Percentiles rank a stretch among this genome's conserved stretches.
phyloP scores from a whole-genome alignment of 2,888 invertebrate genomes.

The Dromius quadrimaculatus region DNA sequence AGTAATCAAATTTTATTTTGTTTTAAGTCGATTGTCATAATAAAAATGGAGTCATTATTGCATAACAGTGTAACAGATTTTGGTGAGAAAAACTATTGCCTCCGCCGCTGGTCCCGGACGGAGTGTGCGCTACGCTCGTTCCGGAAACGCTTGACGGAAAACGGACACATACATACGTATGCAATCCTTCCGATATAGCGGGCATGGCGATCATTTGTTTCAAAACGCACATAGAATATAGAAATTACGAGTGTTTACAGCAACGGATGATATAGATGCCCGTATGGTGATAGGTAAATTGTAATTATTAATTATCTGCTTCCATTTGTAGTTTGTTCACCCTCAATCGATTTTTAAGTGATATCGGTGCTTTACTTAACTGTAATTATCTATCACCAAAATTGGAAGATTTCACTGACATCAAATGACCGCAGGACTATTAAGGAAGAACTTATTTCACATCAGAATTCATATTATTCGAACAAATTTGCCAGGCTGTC shows the following conservation, averaged over 20 bases:
- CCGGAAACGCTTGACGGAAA: slow-evolving; percentile 36
- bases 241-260: slow-evolving; percentile 1
- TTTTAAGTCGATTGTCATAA: too few species aligned
- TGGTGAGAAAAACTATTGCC: too few species aligned
- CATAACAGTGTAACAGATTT: too few species aligned
- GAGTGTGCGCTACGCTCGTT: neutral
- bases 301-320: slow-evolving; percentile 46
- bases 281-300: slow-evolving; percentile 42
- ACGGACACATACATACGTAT: slow-evolving; percentile 3
- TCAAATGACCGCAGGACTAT: too few species aligned
- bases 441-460: too few species aligned
- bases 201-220: neutral
- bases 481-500: too few species aligned
- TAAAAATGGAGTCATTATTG: too few species aligned
- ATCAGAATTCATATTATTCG: too few species aligned
- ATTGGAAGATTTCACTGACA: too few species aligned
- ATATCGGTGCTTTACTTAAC: neutral
- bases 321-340: slow-evolving; percentile 41
- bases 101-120: slow-evolving; percentile 3
- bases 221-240: neutral
- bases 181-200: neutral
- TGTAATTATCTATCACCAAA: neutral
- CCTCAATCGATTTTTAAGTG: slow-evolving; percentile 22
- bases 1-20: too few species aligned
- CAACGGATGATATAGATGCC: slow-evolving; percentile 39